Evolutionary conservation across 2,797 vertebrate genomes (phyloP), one percentile per base, ranked within the genome.

Genomic region (Brotula barbata): DNA sequence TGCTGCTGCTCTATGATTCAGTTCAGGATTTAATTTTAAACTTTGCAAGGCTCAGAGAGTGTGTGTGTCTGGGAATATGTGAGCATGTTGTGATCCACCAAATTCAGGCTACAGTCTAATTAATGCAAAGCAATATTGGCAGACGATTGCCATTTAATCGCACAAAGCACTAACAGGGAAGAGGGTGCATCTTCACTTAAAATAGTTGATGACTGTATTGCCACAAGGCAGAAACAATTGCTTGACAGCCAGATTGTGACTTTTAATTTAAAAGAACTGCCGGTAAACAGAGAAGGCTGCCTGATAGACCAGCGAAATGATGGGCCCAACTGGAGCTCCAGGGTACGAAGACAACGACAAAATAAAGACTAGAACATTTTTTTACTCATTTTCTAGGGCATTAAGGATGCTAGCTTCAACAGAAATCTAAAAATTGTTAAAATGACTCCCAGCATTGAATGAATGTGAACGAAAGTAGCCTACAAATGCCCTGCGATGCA

Each of bases 201-300:
- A 88, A 87, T 81, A 77, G 78, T 79, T 83, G 77, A 88, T 81
- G 88, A 84, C 69, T 86, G 87, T 60, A 75, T 77, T 68, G 87
- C 86, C 82, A 86, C 45, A 16, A 85, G 89, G 86, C 78, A 85
- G 56, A 87, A 81, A 85, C 81, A 86, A 85, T 78, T 82, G 79
- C 85, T 87, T 81, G 78, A 85, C 82, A 87, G 75, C 68, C 80
- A 77, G 85, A 90, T 89, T 87, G 86, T 80, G 78, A 89, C 74
- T 89, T 89, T 90, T 88, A 89, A 89, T 90, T 90, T 79, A 86
- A 89, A 85, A 83, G 71, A 70, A 74, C 50, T 85, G 78, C 72
- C 67, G 76, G 78, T 86, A 89, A 91, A 89, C 75, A 81, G 79
- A 73, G 63, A 74, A 64, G 62, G 66, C 75, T 78, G 46, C 15